These are phyloP conservation scores for Solenopsis fugax DNA, from an alignment of 1,140 invertebrate species.

Conservation along the genomic window DNA sequence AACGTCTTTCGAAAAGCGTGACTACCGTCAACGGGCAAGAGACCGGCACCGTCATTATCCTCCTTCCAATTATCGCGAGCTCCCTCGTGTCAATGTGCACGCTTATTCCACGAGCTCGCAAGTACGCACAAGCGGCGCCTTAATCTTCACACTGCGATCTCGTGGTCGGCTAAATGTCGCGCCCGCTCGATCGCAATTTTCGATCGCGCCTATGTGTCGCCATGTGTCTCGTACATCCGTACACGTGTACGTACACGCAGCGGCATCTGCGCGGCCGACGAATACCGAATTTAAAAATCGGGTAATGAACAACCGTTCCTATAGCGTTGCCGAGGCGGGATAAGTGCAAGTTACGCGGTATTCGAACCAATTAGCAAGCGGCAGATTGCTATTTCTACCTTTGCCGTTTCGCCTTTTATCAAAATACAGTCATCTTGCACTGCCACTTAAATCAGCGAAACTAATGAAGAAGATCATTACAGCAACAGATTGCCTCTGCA, in stretches of 20 bases:
- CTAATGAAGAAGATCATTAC: background rate
- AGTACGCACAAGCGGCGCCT: conserved; percentile 23
- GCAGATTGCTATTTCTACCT: conserved; percentile 18
- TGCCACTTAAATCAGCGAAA: conserved; percentile 3
- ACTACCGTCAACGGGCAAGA: conserved; percentile 54
- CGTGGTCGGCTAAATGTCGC: conserved; percentile 42
- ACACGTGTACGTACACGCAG: background rate
- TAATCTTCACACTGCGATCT: conserved; percentile 68
- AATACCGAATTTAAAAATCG: conserved; percentile 66
- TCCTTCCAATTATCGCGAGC: conserved; percentile 54
- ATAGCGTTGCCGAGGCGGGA: background rate
- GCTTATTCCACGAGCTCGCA: conserved; percentile 46
- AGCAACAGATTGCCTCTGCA: background rate
- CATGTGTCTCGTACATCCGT: conserved; percentile 8
- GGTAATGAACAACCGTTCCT: conserved; percentile 20
- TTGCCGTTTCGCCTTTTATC: background rate
- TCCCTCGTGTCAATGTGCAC: conserved; percentile 65
- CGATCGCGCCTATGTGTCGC: conserved; percentile 55
- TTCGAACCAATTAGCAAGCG: conserved; percentile 35
- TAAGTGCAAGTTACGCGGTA: conserved; percentile 21
- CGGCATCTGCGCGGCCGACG: conserved; percentile 59
- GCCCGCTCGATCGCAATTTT: conserved; percentile 65
- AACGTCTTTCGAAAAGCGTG: conserved; percentile 67
- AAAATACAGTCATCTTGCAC: background rate
- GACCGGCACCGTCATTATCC: conserved; percentile 68